Evolutionary conservation across 2,113 vertebrate species (phyloP), one percentile per base, ranked within the genome.

Genomic region (Copsychus sechellarum): DNA sequence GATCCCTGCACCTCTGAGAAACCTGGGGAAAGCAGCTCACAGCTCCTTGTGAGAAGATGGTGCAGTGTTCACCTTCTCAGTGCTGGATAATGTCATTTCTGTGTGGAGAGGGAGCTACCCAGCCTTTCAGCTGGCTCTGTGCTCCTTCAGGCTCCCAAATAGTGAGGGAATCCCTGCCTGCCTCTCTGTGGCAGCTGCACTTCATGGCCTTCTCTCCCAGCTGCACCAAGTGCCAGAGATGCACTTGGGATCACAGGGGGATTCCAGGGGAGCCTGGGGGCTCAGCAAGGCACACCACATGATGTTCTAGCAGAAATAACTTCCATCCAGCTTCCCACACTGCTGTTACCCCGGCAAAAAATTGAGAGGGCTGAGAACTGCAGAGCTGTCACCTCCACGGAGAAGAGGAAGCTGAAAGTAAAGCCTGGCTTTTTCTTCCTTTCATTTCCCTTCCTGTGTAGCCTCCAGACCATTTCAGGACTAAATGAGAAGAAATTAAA

Each of bases 201-300:
- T 84, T 45, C 23, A 6, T 13, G 28, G 33, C 12, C 23, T 77
- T 50, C 6, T 51, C 48, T 58, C 56, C 77, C 62, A 47, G 81
- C 60, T 65, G 2, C 15, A 12, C 12, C 25, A 69, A 36, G 21
- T 6, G 8, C 45, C 34, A 38, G 81, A 60, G 77, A 15, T 34
- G 33, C 25, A 10, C 19, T 45, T 21, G 43, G 43, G 43, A 45
- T 45, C 43, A 45, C 43, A 45, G 43, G 43, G 19, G 57, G 38
- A 54, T 38, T 33, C 28, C 4, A 11, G n/a, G 18, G 53, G 51
- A 71, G 17, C 26, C 53, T 33, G 28, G 23, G 24, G 81, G 42
- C 51, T 66, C 62, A 57, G 69, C 15, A 7, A 18, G 26, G 38
- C 3, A 2, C 20, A 14, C 17, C 40, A 4, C 0, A 0, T 3